Evolutionary conservation across 2,113 vertebrate genomes (phyloP), one percentile per base, ranked within the genome.

Genomic region (Colistium nudipinnis): DNA sequence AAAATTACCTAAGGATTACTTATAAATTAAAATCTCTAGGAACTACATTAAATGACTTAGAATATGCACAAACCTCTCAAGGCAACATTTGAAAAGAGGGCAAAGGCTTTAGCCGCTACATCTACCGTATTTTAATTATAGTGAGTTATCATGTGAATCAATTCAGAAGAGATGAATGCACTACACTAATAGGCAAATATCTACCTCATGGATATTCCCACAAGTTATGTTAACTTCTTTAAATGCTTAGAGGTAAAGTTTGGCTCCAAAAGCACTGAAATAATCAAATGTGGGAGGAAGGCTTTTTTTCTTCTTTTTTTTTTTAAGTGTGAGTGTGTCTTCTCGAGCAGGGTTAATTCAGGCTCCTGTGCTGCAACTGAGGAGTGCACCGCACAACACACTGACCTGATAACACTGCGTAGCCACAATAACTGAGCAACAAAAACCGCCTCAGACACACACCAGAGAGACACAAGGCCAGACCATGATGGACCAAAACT

Each of bases 351-450:
- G 49, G 49, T 70, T 53, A 47, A 70, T 63, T 73, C 41, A 38
- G 44, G 27, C 48, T 62, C 10, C 59, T 33, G 25, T n/a, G 38
- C 74, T 56, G 49, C 14, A 17, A 76, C 62, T 30, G 7, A 65
- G 59, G 62, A 74, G 27, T 16, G 28, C 51, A 66, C 67, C 47
- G 47, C 51, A 80, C n/a, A 62, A 80, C 74, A 73, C 70, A 81
- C 77, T 85, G 83, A 86, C 85, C 88, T 80, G 69, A 52, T 85
- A 74, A 84, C 57, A 22, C 25, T 54, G 35, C 41, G 45, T 20
- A 31, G 30, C 35, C 72, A 66, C 62, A 81, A 71, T 51, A 82
- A 71, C 35, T 57, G 53, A 36, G 33, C 63, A 74, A 63, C 62
- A 69, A 76, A 75, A 52, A 70, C 17, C 12, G 53, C 24, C 51